Base-by-base conservation (phyloP, 2,888 invertebrate genomes). In the Melanargia galathea region DNA sequence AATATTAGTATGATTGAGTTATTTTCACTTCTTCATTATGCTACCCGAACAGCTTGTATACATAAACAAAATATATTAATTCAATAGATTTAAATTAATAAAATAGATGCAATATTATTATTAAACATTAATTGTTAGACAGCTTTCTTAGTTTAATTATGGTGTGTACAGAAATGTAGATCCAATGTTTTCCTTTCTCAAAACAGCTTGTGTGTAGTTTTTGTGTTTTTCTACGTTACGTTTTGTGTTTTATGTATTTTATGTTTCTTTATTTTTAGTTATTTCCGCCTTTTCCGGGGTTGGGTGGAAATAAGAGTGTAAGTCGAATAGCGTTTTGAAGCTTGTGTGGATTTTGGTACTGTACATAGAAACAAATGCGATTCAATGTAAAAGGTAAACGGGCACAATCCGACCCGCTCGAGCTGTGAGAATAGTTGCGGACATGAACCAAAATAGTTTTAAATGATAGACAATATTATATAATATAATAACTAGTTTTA, bases 271-370 rank as follows among this genome's bases (percentile, higher is more conserved):
- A 83, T 90, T 79, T 89, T 88, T 89, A 87, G 89, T 90, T 91
- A 79, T 86, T 90, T 85, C 86, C 79, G 77, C 79, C 86, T 83
- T 81, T 77, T 77, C 81, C 78, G 82, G 84, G 86, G 76, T 82
- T 85, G 79, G 85, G 85, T 86, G 86, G 79, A 81, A 86, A 79
- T 84, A 84, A 85, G 76, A 86, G 82, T 85, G 90, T 91, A 90
- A 91, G 90, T 90, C 78, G 73, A 33, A 72, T 75, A 76, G 77
- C 75, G 73, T 76, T 81, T 78, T 80, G 78, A 75, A 78, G 80
- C 78, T 86, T 82, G 82, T 83, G 81, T 85, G 64, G 64, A 62
- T 66, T 67, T 61, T 64, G 63, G 65, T 60, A 38, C 54, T 64
- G 63, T 62, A 35, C 56, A 43, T 63, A 54, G 52, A 43, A 40